Evolutionary conservation across 2,113 vertebrate species (phyloP), one percentile per base, ranked within the genome.

Genomic region (Pelvicachromis taeniatus): DNA sequence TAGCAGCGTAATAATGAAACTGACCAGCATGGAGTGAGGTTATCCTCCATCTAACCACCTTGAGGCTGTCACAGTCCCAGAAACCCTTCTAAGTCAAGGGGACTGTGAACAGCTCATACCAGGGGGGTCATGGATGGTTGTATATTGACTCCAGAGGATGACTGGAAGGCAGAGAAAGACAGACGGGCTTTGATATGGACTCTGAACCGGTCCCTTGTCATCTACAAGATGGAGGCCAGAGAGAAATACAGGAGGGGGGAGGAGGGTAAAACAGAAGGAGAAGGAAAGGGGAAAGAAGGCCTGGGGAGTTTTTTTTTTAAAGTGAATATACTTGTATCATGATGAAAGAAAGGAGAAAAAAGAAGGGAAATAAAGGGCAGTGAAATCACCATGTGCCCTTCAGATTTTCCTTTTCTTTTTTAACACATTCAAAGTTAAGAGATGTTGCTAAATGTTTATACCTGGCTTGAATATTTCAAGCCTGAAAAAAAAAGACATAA

Each of bases 171-270:
- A 90, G 82, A 86, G 52, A 77, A 50, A 80, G 88, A 89, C 89
- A 88, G 90, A 88, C 85, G 87, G 88, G 90, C 92, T 92, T 93
- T 93, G 86, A 91, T 93, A 87, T 79, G 81, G 79, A 87, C 92
- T 94, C 86, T 93, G 90, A 93, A 90, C 90, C 54, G 77, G 86
- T 92, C 91, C 82, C 86, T 82, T 89, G 91, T 93, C 90, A 83
- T 88, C 75, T 88, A 92, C 86, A 89, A 68, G 78, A 85, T 87
- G 81, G 87, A 80, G 92, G 87, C 80, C 83, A 86, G 81, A 90
- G 82, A 80, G 87, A 55, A 85, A 80, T 81, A 9, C 68, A 21
- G 21, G 77, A 42, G 70, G 78, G 42, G 42, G 21, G 48, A 40
- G 70, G 73, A 8, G 40, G 23, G 70, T 52, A 73, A 82, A 63